A percentile compares a stretch with the other conserved stretches of the same genome.
phyloP scores from a whole-genome alignment of 2,797 vertebrate genomes.

The Eospalax fontanierii region DNA sequence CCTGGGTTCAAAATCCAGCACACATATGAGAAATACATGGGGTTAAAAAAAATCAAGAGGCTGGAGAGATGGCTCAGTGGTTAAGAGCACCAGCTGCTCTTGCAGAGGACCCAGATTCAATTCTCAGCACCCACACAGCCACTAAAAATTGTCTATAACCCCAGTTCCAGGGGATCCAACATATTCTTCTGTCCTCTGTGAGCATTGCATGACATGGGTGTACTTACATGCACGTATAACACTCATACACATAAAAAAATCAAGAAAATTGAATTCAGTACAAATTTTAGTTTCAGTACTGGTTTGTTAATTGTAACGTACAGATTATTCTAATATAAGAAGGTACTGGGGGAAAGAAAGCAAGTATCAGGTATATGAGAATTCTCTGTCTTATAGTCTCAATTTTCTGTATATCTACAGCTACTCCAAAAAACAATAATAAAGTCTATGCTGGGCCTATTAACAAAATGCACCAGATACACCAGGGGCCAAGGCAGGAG shows the following conservation, averaged over 20 bases:
- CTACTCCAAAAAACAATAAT: background rate
- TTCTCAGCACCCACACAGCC: too few species aligned
- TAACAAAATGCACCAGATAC: background rate
- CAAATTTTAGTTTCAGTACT: background rate
- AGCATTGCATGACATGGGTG: too few species aligned
- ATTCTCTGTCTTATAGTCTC: background rate
- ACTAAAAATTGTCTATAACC: too few species aligned
- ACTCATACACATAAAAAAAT: too few species aligned
- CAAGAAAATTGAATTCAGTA: background rate
- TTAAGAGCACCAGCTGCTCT: too few species aligned
- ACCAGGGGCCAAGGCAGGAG: background rate
- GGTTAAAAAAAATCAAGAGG: background rate
- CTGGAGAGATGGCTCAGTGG: too few species aligned
- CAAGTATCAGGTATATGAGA: background rate
- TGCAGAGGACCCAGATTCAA: too few species aligned
- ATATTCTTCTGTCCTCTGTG: too few species aligned
- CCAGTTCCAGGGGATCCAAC: too few species aligned
- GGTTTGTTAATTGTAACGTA: background rate
- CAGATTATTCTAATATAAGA: background rate
- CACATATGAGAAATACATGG: background rate
- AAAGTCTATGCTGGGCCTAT: background rate
- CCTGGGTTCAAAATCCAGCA: background rate
- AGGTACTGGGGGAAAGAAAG: background rate
- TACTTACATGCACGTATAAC: too few species aligned
- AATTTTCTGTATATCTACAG: background rate